These are phyloP conservation scores for Rhyzopertha dominica DNA, from an alignment of 1,140 invertebrate species.

Conservation along the genomic window DNA sequence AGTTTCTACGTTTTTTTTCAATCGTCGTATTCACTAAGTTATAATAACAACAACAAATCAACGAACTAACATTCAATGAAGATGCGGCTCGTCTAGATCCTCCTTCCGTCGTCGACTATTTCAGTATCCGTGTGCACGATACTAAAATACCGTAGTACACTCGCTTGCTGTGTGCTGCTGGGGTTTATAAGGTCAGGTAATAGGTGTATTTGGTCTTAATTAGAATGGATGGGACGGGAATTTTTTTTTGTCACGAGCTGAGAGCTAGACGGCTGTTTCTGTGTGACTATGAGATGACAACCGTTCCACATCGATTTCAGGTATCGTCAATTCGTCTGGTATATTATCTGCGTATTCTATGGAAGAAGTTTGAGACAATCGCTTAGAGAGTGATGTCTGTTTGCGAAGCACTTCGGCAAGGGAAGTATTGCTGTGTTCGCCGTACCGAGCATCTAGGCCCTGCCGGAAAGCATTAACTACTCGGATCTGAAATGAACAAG, in stretches of 20 bases:
- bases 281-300: slow-evolving; percentile 88
- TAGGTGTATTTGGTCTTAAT: slow-evolving; percentile 44
- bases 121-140: no score
- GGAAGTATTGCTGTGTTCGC: slow-evolving; percentile 84
- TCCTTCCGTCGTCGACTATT: slow-evolving; percentile 33
- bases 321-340: slow-evolving; percentile 79
- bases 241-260: no score
- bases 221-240: slow-evolving; percentile 41
- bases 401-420: slow-evolving; percentile 86
- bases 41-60: slow-evolving; percentile 33
- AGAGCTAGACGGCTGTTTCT: slow-evolving; percentile 80
- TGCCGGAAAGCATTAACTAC: slow-evolving; percentile 99
- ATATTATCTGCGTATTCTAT: slow-evolving; percentile 87
- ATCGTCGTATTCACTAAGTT: slow-evolving; percentile 4
- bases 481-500: slow-evolving; percentile 79
- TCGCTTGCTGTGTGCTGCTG: no score
- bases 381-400: slow-evolving; percentile 83
- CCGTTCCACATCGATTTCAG: slow-evolving; percentile 84
- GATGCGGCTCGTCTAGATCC: slow-evolving; percentile 32
- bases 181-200: slow-evolving; percentile 26
- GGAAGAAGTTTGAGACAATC: slow-evolving; percentile 84
- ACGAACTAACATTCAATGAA: slow-evolving; percentile 34
- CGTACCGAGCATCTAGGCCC: slow-evolving; percentile 91
- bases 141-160: no score
- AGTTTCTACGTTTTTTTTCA: slow-evolving; percentile 22